These are phyloP conservation scores for Hemichromis elongatus DNA, from an alignment of 2,113 vertebrate genomes.

Conservation along the genomic window DNA sequence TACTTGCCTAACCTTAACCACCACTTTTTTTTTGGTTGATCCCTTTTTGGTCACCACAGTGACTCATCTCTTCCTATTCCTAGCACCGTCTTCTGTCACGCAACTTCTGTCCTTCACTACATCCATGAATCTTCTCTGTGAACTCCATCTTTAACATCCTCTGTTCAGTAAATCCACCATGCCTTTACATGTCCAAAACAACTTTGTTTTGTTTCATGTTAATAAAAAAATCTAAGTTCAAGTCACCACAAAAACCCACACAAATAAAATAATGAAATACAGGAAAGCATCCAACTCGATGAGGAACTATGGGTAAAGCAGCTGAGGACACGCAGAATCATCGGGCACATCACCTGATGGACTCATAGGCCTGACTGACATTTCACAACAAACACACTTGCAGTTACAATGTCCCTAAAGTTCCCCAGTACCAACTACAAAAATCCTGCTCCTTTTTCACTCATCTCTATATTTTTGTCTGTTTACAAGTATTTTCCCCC, in stretches of 20 bases:
- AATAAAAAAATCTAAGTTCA: neutral
- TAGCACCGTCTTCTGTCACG: neutral
- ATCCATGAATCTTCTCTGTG: neutral
- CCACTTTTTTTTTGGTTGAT: neutral
- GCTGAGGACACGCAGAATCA: neutral
- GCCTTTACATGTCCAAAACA: neutral
- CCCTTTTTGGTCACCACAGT: neutral
- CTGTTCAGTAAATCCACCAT: neutral
- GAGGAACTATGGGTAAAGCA: neutral
- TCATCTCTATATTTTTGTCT: neutral
- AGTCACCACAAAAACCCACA: neutral
- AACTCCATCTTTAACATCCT: neutral
- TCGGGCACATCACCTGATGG: neutral
- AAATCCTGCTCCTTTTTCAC: neutral
- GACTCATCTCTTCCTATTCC: neutral
- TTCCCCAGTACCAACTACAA: neutral
- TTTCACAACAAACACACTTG: neutral
- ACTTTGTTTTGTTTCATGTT: neutral
- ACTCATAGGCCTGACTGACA: neutral
- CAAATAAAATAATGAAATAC: slow-evolving; percentile 14
- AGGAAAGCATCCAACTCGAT: neutral
- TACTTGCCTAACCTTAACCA: neutral
- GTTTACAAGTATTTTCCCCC: neutral
- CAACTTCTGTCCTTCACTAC: neutral
- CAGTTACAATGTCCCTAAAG: neutral